Conservation (phyloP, 2,797 vertebrate species). For the Molossus molossus region DNA sequence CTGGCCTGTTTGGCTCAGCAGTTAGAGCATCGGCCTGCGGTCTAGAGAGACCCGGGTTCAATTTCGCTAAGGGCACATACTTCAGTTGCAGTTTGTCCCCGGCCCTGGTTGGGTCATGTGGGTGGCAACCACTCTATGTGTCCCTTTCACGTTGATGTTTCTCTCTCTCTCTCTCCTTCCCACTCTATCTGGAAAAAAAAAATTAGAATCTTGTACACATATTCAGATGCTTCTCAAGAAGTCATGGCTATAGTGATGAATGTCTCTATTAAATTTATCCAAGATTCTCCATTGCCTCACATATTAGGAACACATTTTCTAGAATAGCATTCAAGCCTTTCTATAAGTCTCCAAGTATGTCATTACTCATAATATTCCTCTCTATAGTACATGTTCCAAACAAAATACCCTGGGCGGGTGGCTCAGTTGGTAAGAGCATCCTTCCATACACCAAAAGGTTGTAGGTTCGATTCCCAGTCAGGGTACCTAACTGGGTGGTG, state of each 20-base stretch:
- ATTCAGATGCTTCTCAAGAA: conserved; percentile 48
- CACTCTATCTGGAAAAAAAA: not conserved
- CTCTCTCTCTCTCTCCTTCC: too few species aligned
- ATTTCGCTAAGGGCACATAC: too few species aligned
- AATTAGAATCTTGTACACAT: not conserved
- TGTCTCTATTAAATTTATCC: conserved; percentile 59
- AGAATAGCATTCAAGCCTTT: conserved; percentile 32
- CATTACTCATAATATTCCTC: not conserved
- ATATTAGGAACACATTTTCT: conserved; percentile 65
- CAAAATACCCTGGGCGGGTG: not conserved
- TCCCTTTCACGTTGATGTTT: too few species aligned
- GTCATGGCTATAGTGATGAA: conserved; percentile 17
- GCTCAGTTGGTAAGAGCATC: too few species aligned
- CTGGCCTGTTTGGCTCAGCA: too few species aligned
- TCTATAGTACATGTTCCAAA: not conserved
- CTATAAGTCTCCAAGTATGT: not conserved
- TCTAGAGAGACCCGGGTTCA: too few species aligned
- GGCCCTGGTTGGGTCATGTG: too few species aligned
- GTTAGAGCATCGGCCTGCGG: too few species aligned
- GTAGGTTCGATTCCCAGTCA: not conserved
- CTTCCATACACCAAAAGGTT: not conserved
- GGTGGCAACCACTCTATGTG: too few species aligned
- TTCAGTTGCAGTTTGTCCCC: too few species aligned
- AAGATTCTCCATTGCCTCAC: conserved; percentile 36
- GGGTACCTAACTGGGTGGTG: too few species aligned